Conservation (phyloP, 2,888 invertebrate species). For the Drosophila gaucha region DNA sequence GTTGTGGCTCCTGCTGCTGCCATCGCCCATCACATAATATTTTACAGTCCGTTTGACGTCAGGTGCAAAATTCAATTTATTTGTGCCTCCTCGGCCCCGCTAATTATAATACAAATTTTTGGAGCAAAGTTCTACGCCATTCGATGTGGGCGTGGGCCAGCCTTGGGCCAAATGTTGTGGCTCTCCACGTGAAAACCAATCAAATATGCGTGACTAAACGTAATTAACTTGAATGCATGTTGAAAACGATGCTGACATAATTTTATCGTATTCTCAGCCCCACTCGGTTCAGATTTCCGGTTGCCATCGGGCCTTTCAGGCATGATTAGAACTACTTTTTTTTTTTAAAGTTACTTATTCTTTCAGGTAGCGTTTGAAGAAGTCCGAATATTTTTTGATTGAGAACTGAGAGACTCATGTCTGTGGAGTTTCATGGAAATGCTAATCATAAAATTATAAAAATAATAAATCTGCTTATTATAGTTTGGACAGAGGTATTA, state of each 20-base stretch:
- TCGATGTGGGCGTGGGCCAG: conserved; percentile 37
- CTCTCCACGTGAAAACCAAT: conserved; percentile 52
- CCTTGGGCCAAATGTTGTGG: conserved; percentile 50
- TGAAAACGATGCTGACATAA: conserved; percentile 68
- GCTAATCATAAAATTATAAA: not conserved
- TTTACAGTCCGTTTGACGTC: conserved; percentile 22
- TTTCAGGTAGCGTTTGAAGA: conserved; percentile 10
- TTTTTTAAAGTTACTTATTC: conserved; percentile 1
- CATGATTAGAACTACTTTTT: conserved; percentile 31
- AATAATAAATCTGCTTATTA: too few relatives aligned
- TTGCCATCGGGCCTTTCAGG: conserved; percentile 11
- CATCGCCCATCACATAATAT: conserved; percentile 40
- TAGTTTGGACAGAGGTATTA: not conserved
- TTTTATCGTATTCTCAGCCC: conserved; percentile 31
- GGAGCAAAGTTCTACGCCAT: conserved; percentile 7
- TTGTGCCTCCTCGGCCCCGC: conserved; percentile 15
- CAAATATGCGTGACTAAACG: conserved; percentile 71
- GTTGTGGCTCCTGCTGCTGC: conserved; percentile 23
- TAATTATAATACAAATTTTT: conserved; percentile 37
- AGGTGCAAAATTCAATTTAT: conserved; percentile 46
- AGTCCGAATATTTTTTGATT: not conserved
- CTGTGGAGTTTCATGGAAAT: not conserved
- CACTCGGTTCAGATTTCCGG: conserved; percentile 58
- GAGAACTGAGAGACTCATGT: not conserved
- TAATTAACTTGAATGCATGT: conserved; percentile 65